Evolutionary conservation across 2,113 vertebrate genomes (phyloP).

Genomic region (Cervus canadensis): DNA sequence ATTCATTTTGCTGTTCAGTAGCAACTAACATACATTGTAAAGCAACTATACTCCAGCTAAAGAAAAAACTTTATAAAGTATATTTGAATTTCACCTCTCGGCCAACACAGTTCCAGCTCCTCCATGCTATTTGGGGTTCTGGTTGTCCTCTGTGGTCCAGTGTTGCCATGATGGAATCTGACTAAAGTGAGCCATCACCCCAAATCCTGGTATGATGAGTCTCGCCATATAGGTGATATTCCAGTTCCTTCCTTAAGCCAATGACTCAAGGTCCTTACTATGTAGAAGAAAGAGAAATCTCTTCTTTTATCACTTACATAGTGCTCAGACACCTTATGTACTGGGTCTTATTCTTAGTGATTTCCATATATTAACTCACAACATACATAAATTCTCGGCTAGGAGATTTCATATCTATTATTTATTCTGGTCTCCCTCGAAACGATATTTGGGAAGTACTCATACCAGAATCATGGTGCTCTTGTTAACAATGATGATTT

Average conservation of each 20-base stretch:
- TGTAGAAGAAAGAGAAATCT: neutral
- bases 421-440: neutral
- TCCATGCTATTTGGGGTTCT: neutral
- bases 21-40: neutral
- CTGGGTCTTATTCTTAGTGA: neutral
- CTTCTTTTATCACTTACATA: neutral
- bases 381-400: neutral
- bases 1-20: neutral
- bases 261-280: neutral
- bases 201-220: neutral
- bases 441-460: neutral
- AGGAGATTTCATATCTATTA: neutral
- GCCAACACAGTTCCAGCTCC: neutral
- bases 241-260: neutral
- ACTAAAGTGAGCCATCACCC: rapidly evolving
- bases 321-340: neutral
- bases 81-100: neutral
- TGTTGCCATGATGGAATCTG: neutral
- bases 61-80: neutral
- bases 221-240: neutral
- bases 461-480: neutral
- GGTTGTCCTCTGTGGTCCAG: neutral
- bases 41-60: neutral
- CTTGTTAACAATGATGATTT: neutral
- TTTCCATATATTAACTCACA: conserved; percentile 17